Percentiles rank a stretch among this genome's conserved stretches.
Evolutionary conservation across 92 coral and sea anemone genomes (phyloP).

Genomic region (Ricordea florida): DNA sequence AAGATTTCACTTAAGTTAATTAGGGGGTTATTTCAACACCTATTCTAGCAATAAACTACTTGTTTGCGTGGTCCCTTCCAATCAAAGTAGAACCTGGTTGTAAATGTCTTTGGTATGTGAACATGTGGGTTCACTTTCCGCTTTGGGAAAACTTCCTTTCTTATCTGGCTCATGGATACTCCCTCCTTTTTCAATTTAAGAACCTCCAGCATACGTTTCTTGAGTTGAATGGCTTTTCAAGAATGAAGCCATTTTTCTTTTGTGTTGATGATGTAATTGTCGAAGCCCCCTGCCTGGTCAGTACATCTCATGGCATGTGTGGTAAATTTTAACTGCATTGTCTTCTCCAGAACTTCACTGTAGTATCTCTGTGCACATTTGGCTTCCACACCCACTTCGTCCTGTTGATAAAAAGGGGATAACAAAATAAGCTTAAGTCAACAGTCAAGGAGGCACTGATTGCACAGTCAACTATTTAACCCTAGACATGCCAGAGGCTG

Average conservation of each 20-base stretch:
- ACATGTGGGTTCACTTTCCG: constrained; percentile 83
- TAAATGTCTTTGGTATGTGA: constrained; percentile 68
- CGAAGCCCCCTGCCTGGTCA: constrained; percentile 98
- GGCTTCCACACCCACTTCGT: constrained; percentile 97
- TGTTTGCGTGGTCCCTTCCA: constrained; percentile 97
- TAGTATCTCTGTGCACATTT: constrained; percentile 90
- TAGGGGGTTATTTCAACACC: not conserved
- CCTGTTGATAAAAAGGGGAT: constrained; percentile 54
- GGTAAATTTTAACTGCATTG: constrained; percentile 73
- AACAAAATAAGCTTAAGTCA: too few species aligned
- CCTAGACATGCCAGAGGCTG: too few species aligned
- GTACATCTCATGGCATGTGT: constrained; percentile 96
- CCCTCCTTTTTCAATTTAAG: constrained; percentile 76
- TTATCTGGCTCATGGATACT: constrained; percentile 77
- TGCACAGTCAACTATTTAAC: too few species aligned
- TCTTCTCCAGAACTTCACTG: constrained; percentile 90
- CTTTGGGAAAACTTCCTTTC: constrained; percentile 73
- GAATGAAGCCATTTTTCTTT: constrained; percentile 74
- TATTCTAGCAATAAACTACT: constrained; percentile 72
- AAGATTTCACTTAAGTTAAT: not conserved
- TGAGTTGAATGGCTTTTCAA: constrained; percentile 81
- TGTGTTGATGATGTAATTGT: constrained; percentile 92
- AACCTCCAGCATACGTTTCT: constrained; percentile 79
- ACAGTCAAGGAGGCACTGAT: too few species aligned
- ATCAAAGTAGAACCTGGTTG: constrained; percentile 89